Evolutionary conservation across 2,888 invertebrate species (phyloP).

Genomic region (Spodoptera littoralis): DNA sequence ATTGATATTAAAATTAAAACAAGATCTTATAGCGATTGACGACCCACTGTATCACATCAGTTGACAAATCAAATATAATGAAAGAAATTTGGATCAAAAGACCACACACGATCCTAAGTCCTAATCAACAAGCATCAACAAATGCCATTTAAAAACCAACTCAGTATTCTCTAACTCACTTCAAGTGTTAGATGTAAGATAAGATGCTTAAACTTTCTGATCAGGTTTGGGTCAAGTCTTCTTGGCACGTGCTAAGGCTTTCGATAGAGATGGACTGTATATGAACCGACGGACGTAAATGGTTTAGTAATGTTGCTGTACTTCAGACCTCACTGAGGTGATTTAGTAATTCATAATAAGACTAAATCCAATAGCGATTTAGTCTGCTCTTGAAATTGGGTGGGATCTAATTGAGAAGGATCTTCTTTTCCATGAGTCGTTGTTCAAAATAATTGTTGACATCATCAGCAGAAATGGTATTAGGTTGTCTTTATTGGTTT

Average conservation of each 20-base stretch:
- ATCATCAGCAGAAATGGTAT: no score
- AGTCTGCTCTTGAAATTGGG: background rate
- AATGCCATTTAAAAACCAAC: constrained; percentile 2
- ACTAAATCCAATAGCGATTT: no score
- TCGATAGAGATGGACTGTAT: constrained; percentile 22
- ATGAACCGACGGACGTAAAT: constrained; percentile 12
- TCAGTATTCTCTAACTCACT: constrained; percentile 25
- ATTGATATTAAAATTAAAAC: no score
- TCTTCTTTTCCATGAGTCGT: no score
- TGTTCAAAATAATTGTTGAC: no score
- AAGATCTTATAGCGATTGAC: no score
- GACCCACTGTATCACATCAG: background rate
- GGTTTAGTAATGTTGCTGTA: background rate
- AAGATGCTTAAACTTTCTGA: constrained; percentile 39
- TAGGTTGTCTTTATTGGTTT: no score
- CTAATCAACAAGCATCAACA: background rate
- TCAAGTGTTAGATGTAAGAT: constrained; percentile 35
- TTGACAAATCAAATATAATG: background rate
- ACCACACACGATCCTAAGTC: constrained; percentile 13
- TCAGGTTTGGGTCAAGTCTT: constrained; percentile 52
- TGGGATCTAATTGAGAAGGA: no score
- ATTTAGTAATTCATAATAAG: no score
- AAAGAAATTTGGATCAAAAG: constrained; percentile 1
- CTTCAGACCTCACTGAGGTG: constrained; percentile 19
- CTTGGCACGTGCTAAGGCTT: constrained; percentile 38